Conservation (phyloP, 2,797 vertebrate genomes). For the Syndactyla subalaris region DNA sequence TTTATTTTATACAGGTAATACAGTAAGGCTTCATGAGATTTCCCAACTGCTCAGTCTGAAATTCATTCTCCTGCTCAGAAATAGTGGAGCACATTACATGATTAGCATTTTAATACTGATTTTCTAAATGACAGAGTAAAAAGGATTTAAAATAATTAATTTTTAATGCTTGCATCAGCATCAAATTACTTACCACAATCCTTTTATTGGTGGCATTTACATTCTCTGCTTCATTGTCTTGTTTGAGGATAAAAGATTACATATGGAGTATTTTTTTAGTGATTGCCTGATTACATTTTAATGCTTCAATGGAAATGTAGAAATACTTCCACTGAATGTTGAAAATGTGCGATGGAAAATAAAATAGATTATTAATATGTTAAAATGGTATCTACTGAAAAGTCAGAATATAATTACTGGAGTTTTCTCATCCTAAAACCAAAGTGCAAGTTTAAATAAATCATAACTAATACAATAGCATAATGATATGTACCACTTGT, state of each 20-base stretch:
- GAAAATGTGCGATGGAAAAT: constrained; percentile 11
- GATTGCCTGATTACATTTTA: constrained; percentile 33
- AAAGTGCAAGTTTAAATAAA: not conserved
- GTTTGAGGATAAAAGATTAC: not conserved
- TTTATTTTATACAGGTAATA: not conserved
- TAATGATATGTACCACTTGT: not conserved
- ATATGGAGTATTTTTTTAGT: not conserved
- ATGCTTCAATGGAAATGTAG: not conserved
- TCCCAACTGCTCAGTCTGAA: not conserved
- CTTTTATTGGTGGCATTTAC: not conserved
- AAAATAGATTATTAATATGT: not conserved
- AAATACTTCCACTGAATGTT: not conserved
- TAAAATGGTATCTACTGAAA: not conserved
- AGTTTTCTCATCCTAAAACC: not conserved
- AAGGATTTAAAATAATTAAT: not conserved
- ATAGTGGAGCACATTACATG: not conserved
- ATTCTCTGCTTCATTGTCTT: not conserved
- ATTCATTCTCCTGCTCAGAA: not conserved
- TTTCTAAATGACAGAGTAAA: not conserved
- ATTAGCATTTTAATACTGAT: not conserved
- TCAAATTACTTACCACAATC: not conserved
- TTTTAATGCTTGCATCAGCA: constrained; percentile 6
- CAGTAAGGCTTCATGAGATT: not conserved
- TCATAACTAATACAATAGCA: not conserved
- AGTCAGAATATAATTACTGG: not conserved